Evolutionary conservation across 2,113 vertebrate species (phyloP), one percentile per base, ranked within the genome.

Genomic region (Oenanthe oenanthe): DNA sequence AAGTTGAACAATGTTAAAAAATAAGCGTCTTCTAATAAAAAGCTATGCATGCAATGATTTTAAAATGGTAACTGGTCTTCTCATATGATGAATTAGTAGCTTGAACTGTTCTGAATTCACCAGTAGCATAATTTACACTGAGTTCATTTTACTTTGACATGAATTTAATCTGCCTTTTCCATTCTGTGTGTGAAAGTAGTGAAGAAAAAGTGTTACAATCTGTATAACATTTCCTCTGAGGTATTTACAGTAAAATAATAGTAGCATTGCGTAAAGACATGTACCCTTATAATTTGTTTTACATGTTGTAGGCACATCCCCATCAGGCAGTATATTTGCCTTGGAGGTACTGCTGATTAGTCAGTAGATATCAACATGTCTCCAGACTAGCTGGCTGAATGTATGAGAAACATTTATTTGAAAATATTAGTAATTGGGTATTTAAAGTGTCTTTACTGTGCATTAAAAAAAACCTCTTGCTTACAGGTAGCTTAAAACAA

Each of bases 241-340:
- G 3, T 84, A 51, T 93, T 89, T 94, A 65, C 66, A 68, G 22
- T 81, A 57, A 95, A 92, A 88, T 51, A 81, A 25, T 63, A 84
- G 56, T 67, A 92, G 31, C 54, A 38, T 61, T 93, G 29, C 32
- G 20, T 72, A 43, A 87, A 79, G 80, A 68, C 56, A 21, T 56
- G 75, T 89, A 50, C 36, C 20, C 9, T 75, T 43, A 57, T 75
- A 85, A 85, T 91, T 92, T 93, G 65, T 95, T 93, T 54, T 74
- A 87, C 48, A 48, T 74, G 58, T 72, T 88, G 74, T 73, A 74
- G 42, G 92, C 47, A 85, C 58, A 67, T 76, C 45, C 61, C 60
- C 1, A 19, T 91, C 65, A 89, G 62, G 47, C 77, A 85, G 45
- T 13, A 32, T 94, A 45, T 93, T 93, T 88, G 70, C 79, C 68